These are phyloP conservation scores for Strongylocentrotus purpuratus DNA, from an alignment of 35 echinoderm and acorn worm species.

Conservation along the genomic window DNA sequence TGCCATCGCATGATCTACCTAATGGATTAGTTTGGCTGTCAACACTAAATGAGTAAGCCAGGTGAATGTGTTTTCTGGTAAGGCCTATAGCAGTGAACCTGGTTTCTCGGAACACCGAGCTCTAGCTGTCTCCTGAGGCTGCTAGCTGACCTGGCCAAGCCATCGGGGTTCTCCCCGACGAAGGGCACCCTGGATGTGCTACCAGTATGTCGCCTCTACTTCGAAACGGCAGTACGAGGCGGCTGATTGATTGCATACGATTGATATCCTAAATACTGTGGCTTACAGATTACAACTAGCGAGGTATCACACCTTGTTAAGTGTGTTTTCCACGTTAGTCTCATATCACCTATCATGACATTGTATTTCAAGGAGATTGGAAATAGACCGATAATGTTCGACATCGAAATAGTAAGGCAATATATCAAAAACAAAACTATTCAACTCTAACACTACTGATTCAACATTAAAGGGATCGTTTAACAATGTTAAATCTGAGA, in stretches of 20 bases:
- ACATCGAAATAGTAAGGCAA: no score
- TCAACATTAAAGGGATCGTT: no score
- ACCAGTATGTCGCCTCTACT: background rate
- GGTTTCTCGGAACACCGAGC: background rate
- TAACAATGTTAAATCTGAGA: no score
- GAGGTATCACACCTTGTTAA: no score
- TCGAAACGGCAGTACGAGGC: background rate
- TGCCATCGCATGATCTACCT: background rate
- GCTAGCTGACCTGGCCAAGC: background rate
- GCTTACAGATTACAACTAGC: no score
- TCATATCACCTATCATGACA: no score
- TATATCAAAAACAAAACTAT: no score
- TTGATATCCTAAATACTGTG: background rate
- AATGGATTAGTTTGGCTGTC: background rate
- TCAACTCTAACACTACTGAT: no score
- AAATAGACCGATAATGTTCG: no score
- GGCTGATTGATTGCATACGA: background rate
- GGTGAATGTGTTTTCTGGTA: background rate
- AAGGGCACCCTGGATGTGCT: background rate
- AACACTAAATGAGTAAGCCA: background rate
- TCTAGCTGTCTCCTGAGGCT: background rate
- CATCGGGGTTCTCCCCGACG: background rate
- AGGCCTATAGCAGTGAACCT: background rate
- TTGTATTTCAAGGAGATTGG: no score
- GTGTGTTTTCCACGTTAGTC: no score